Evolutionary conservation across 2,888 invertebrate genomes (phyloP), one percentile per base, ranked within the genome.

Genomic region (Helicoverpa assulta): DNA sequence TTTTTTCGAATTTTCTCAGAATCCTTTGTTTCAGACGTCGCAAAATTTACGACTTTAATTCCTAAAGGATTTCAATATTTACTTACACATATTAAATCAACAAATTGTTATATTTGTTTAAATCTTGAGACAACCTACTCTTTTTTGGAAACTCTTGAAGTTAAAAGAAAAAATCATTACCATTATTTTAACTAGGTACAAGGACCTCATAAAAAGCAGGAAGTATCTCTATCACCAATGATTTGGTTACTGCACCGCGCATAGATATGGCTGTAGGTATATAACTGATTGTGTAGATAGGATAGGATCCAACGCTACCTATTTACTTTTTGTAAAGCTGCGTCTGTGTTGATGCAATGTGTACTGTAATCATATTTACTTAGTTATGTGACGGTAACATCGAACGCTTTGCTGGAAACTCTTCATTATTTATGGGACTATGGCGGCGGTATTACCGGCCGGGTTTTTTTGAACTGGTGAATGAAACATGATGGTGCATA

Each of bases 311-410:
- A 78, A 18, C 57, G 64, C 47, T 67, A 74, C 75, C 74, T 76
- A 73, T 79, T 70, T 82, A 65, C 77, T 82, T 80, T 80, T 76
- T 76, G 74, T 69, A 33, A 29, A 58, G 43, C 64, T 70, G 70
- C 63, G 62, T 67, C 66, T 70, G 60, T 73, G 62, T 63, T 59
- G 66, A 37, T 47, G 71, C 67, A 29, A 58, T 63, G 64, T 73
- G 60, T 70, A 60, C 47, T 68, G 57, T 64, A 64, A 80, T 73
- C 61, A 73, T 80, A 74, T 79, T 73, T 61, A 64, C 60, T 73
- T 19, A 8, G 57, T 52, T 79, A 66, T 67, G 26, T 54, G 63
- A 43, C n/a, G 52, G 40, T n/a, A 55, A 53, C 63, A 50, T 71
- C 59, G 50, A 59, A 33, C 52, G 51, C 58, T 77, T 71, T 73